phyloP scores from a whole-genome alignment of 2,113 vertebrate genomes.

The Zootoca vivipara region DNA sequence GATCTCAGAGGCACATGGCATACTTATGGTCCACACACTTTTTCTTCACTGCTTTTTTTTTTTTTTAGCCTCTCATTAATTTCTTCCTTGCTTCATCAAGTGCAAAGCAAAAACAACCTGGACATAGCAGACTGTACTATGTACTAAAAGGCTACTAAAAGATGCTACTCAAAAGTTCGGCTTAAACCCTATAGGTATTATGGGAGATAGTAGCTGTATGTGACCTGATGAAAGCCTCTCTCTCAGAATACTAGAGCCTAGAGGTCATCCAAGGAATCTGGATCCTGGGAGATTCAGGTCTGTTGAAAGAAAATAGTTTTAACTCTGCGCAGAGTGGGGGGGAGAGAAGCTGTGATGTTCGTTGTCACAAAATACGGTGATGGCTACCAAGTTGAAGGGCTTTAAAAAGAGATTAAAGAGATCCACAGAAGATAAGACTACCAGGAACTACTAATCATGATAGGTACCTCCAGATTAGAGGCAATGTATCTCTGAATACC shows the following conservation, averaged over 20 bases:
- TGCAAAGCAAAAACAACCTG: conserved; percentile 26
- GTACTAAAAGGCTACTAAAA: conserved; percentile 22
- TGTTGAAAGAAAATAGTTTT: neutral
- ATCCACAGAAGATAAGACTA: neutral
- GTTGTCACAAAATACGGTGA: neutral
- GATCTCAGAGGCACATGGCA: conserved; percentile 41
- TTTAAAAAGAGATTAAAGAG: too few relatives aligned
- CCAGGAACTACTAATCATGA: neutral
- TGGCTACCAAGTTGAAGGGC: too few relatives aligned
- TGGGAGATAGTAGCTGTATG: neutral
- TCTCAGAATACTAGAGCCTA: neutral
- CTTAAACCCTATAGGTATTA: conserved; percentile 61
- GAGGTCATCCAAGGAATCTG: neutral
- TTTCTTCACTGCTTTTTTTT: conserved; percentile 37
- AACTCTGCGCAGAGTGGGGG: neutral
- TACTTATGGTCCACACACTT: conserved; percentile 52
- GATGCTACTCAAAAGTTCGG: conserved; percentile 42
- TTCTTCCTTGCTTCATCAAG: conserved; percentile 55
- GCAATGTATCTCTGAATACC: neutral
- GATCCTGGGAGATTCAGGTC: neutral
- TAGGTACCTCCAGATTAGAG: neutral
- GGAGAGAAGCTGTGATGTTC: neutral
- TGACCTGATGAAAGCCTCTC: conserved; percentile 34
- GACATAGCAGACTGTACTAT: conserved; percentile 30
- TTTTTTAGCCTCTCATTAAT: conserved; percentile 42